Conservation (phyloP, 2,113 vertebrate species). For the Panthera leo region DNA sequence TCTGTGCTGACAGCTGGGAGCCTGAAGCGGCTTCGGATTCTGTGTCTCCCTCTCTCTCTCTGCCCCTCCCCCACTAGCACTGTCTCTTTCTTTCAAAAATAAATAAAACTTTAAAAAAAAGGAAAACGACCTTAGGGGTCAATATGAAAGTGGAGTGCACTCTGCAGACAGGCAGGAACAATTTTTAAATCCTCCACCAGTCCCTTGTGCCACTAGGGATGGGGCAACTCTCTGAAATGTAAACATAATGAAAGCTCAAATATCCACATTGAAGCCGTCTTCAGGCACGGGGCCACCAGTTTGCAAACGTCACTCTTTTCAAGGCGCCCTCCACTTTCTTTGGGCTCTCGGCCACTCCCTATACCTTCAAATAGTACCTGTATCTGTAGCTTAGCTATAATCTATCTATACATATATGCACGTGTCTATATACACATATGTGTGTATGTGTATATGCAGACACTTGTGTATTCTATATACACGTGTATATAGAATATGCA, state of each 20-base stretch:
- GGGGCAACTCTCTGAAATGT: not conserved
- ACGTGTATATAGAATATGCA: rapidly evolving
- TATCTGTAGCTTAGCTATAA: not conserved
- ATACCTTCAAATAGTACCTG: not conserved
- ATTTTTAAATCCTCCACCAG: not conserved
- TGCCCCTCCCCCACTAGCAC: too few relatives aligned
- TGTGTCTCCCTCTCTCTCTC: too few relatives aligned
- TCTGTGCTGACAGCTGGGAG: too few relatives aligned
- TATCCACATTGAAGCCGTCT: not conserved
- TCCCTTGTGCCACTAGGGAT: not conserved
- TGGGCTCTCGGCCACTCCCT: not conserved
- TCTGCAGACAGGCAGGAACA: not conserved
- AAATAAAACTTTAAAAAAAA: too few relatives aligned
- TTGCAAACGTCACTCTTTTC: not conserved
- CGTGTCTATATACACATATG: not conserved
- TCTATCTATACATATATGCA: not conserved
- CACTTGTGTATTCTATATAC: not conserved
- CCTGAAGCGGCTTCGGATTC: too few relatives aligned
- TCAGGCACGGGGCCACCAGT: not conserved
- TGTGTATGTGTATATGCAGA: not conserved
- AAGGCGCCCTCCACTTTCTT: not conserved
- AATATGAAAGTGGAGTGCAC: not conserved
- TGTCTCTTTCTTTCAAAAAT: too few relatives aligned
- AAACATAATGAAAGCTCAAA: not conserved
- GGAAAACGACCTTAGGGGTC: not conserved